Base-by-base conservation (phyloP, 2,888 invertebrate species). In the Blomia tropicalis region DNA sequence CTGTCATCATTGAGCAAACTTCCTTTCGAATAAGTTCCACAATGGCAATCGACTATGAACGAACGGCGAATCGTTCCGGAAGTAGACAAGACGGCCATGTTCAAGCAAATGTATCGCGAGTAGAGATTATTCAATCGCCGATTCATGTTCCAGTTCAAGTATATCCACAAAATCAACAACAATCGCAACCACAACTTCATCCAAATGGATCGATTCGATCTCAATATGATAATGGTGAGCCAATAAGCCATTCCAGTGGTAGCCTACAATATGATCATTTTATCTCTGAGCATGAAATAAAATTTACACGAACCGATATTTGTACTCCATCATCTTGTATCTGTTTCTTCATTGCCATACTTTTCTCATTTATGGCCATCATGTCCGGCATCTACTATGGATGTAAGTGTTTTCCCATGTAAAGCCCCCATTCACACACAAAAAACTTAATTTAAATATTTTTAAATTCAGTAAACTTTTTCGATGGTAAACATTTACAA, bases 321-420 rank as follows among this genome's bases (percentile, higher is more conserved):
- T 83, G 86, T 62, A 85, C 87, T 68, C 85, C 87, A 73, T 82
- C 85, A 71, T 87, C 87, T 70, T 88, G 88, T 70, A 88, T 89
- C 75, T 88, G 85, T 70, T 83, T 89, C 63, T 79, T 88, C 64
- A 85, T 88, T 32, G 84, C 85, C 22, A 82, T 89, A 71, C 79
- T 90, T 59, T 80, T 88, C 66, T 81, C 88, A 66, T 79, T 87
- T 31, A 79, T 90, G 47, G 78, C 83, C 65, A 82, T 83, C 63
- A 81, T 80, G 3, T 79, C 78, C 54, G 79, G 80, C 63, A 79
- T 82, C 66, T 82, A 82, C 70, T 77, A 81, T 66, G 82, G 80
- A 72, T 81, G 82, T 82, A 75, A 81, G 82, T 79, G 25, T 64
- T 54, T 23, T 59, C 14, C 23, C 29, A 25, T 19, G 43, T 41